These are phyloP conservation scores for Athene cunicularia DNA, from an alignment of 2,113 vertebrate genomes.

Conservation along the genomic window DNA sequence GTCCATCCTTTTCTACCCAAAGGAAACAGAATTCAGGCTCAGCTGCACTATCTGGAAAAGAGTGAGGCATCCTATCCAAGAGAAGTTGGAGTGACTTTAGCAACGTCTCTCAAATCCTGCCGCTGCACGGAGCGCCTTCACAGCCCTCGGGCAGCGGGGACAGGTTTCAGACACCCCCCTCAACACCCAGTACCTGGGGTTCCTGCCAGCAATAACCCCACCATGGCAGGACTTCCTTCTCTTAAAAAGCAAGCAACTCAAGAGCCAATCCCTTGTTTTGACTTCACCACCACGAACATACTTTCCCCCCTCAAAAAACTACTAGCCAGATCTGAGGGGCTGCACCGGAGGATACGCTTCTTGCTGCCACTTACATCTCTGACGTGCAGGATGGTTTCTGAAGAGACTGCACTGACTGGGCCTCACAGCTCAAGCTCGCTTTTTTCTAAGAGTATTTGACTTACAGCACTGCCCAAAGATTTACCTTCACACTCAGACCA, in stretches of 20 bases:
- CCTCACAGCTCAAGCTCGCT: neutral
- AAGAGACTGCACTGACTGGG: too few relatives aligned
- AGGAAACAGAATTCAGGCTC: neutral
- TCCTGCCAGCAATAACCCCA: neutral
- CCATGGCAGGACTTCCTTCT: too few relatives aligned
- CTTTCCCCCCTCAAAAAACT: neutral
- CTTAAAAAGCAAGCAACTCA: neutral
- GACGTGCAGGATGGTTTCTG: neutral
- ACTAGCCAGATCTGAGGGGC: neutral
- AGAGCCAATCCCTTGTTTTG: neutral
- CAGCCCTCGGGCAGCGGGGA: neutral
- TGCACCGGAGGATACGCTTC: neutral
- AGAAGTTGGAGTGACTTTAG: neutral
- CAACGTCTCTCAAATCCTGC: neutral
- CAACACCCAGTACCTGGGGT: accelerated
- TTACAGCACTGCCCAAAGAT: neutral
- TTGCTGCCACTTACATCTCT: accelerated
- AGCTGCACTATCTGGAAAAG: neutral
- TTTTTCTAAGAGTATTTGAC: accelerated
- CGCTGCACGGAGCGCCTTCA: accelerated
- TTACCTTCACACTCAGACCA: neutral
- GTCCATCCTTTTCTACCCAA: neutral
- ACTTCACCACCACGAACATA: neutral
- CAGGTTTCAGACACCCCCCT: neutral
- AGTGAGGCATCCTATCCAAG: neutral